Percentiles rank a stretch among this genome's conserved stretches.
Conservation (phyloP, 2,113 vertebrate genomes). For the Notarius lentiginosus region DNA sequence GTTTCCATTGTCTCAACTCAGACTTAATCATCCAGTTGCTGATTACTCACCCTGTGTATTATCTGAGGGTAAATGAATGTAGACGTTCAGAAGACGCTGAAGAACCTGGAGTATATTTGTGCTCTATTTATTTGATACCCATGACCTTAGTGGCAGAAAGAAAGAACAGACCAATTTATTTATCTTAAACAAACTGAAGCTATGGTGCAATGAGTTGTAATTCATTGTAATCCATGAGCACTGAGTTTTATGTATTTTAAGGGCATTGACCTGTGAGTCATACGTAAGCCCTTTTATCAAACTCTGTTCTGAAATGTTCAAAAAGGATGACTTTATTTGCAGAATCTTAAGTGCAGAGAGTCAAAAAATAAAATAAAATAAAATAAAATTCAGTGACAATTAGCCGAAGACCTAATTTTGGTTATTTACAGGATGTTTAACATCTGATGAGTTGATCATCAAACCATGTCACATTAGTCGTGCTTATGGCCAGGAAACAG, state of each 20-base stretch:
- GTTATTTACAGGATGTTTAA: neutral
- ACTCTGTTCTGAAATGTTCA: neutral
- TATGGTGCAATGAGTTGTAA: conserved; percentile 12
- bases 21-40: neutral
- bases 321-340: neutral
- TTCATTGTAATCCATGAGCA: conserved; percentile 9
- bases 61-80: neutral
- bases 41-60: neutral
- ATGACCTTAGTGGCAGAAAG: neutral
- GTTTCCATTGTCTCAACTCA: neutral
- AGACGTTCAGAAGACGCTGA: neutral
- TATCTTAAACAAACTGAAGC: neutral
- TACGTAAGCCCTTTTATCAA: neutral
- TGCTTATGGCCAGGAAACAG: neutral
- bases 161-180: neutral
- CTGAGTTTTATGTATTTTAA: neutral
- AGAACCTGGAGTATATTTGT: neutral
- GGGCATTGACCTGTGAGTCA: conserved; percentile 16
- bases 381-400: neutral
- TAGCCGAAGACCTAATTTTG: neutral
- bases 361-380: neutral
- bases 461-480: neutral
- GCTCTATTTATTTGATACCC: neutral
- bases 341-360: neutral
- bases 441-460: neutral